Evolutionary conservation across 2,888 invertebrate species (phyloP), one percentile per base, ranked within the genome.

Genomic region (Conops quadrifasciatus): DNA sequence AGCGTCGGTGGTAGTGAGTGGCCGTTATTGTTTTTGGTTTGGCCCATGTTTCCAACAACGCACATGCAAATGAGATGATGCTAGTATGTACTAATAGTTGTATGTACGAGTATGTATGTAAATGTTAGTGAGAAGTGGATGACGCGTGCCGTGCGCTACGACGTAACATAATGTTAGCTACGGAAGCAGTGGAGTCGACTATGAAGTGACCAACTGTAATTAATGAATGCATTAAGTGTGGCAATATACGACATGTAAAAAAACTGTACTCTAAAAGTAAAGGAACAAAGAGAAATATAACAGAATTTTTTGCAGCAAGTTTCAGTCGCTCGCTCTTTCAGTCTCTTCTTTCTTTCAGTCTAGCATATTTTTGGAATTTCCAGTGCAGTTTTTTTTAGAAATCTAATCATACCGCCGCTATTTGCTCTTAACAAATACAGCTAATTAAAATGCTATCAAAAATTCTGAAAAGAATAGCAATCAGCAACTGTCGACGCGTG

Each of bases 1-100:
- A 77, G 73, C 53, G 26, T n/a, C 28, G 51, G 9, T 21, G 43
- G 65, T 21, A 53, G 36, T 11, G 30, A 62, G 62, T 4, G 36
- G 63, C 63, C 13, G 63, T 45, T 47, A 62, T n/a, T 62, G n/a
- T 62, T 45, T 4, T 4, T n/a, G 45, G 19, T 63, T n/a, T 45
- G 43, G 24, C 43, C 43, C 47, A 26, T 3, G 47, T 63, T 45
- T 26, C n/a, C 30, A 15, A 15, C 2, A 15, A 26, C 4, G 15
- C 28, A 28, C 28, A 58, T 21, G 56, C 56, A 21, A 36, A 36
- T 36, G 36, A 36, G 36, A 36, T 36, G 5, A 36, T 9, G 36
- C 4, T 36, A 4, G 36, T 7, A 9, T 36, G n/a, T n/a, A n/a
- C n/a, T n/a, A n/a, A n/a, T n/a, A n/a, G n/a, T n/a, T n/a, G n/a